Conservation (phyloP, 2,888 invertebrate species). For the Tubulanus polymorphus region DNA sequence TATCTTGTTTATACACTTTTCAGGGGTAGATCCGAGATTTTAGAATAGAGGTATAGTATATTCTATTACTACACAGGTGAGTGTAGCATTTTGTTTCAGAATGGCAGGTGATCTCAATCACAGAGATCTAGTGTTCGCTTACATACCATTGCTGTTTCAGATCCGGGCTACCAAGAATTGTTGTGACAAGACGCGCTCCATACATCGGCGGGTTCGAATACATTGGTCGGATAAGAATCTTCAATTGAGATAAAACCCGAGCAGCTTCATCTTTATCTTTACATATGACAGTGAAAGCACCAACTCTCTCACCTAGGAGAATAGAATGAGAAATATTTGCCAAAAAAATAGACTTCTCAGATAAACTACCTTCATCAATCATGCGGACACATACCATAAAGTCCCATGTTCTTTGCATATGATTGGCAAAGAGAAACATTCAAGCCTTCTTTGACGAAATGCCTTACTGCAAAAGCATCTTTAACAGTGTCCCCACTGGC, state of each 20-base stretch:
- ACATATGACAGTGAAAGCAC: conserved; percentile 79
- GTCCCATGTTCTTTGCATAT: conserved; percentile 96
- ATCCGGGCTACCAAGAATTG: conserved; percentile 71
- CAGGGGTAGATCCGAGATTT: too few relatives aligned
- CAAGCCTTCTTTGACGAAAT: conserved; percentile 85
- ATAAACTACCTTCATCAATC: background rate
- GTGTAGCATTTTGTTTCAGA: too few relatives aligned
- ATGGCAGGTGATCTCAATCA: too few relatives aligned
- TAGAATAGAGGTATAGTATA: too few relatives aligned
- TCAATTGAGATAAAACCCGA: conserved; percentile 81
- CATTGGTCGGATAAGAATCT: conserved; percentile 90
- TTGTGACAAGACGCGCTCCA: conserved; percentile 83
- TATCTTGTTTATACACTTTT: too few relatives aligned
- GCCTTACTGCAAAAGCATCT: conserved; percentile 84
- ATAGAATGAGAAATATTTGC: conserved; percentile 1
- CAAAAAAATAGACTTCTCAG: background rate
- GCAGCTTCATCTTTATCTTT: conserved; percentile 73
- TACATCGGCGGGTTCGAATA: conserved; percentile 96
- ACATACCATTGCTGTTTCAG: conserved; percentile 65
- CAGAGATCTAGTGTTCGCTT: too few relatives aligned
- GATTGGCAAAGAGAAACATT: conserved; percentile 84
- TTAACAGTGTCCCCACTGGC: conserved; percentile 69
- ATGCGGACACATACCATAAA: conserved; percentile 60
- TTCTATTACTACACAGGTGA: too few relatives aligned
- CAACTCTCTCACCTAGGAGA: conserved; percentile 79